Conservation (phyloP, 2,888 invertebrate species). For the Diadegma fenestrale region DNA sequence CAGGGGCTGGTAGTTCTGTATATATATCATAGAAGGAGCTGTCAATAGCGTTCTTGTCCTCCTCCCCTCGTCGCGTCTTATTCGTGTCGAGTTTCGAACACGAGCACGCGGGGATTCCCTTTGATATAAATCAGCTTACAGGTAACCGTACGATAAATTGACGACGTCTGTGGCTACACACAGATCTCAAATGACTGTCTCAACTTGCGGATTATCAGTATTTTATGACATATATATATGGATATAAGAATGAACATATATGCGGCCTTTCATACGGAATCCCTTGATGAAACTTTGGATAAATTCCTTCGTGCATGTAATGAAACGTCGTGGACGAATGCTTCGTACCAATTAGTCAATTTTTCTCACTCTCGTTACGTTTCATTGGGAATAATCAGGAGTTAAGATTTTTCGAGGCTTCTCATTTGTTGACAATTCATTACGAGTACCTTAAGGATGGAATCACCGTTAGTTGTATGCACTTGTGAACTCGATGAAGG, state of each 20-base stretch:
- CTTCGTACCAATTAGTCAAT: neutral
- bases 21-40: neutral
- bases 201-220: conserved; percentile 24
- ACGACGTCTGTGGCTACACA: conserved; percentile 36
- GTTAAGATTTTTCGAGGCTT: neutral
- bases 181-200: conserved; percentile 30
- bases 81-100: conserved; percentile 33
- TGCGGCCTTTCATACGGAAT: neutral
- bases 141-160: conserved; percentile 45
- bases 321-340: neutral
- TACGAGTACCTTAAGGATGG: neutral
- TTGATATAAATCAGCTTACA: conserved; percentile 43
- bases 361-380: neutral
- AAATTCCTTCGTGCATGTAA: neutral
- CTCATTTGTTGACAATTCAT: neutral
- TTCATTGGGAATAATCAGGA: neutral
- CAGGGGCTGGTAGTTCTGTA: neutral
- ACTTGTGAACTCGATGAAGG: too few relatives aligned
- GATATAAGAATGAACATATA: neutral
- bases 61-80: conserved; percentile 2
- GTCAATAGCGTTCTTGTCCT: conserved; percentile 23
- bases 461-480: too few relatives aligned
- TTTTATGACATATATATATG: conserved; percentile 4
- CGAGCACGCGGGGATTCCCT: neutral
- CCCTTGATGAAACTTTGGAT: neutral